Evolutionary conservation across 2,888 invertebrate species (phyloP).

Genomic region (Dione vanillae): DNA sequence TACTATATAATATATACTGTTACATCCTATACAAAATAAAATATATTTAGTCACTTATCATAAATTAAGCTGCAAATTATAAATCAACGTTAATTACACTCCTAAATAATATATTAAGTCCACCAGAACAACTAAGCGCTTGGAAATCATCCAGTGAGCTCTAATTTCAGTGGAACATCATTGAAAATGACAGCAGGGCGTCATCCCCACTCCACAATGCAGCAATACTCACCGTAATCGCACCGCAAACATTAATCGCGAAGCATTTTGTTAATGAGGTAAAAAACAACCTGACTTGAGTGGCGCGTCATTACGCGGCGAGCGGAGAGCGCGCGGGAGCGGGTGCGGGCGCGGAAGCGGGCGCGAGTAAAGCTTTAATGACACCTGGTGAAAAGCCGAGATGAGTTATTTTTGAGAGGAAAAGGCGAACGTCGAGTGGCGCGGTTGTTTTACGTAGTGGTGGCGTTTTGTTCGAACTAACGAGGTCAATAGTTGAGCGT

Average conservation of each 20-base stretch:
- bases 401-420: slow-evolving; percentile 83
- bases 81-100: neutral
- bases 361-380: slow-evolving; percentile 71
- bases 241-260: slow-evolving; percentile 53
- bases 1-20: no score
- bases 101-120: slow-evolving; percentile 11
- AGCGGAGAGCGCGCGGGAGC: slow-evolving; percentile 54
- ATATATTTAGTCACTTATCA: no score
- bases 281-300: slow-evolving; percentile 67
- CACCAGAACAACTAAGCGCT: slow-evolving; percentile 29
- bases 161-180: slow-evolving; percentile 40
- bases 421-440: slow-evolving; percentile 80
- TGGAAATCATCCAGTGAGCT: slow-evolving; percentile 38
- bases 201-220: slow-evolving; percentile 50
- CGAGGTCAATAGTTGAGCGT: slow-evolving; percentile 79
- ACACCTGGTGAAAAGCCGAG: slow-evolving; percentile 80
- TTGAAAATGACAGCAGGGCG: slow-evolving; percentile 41
- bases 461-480: slow-evolving; percentile 79
- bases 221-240: slow-evolving; percentile 52
- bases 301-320: slow-evolving; percentile 69
- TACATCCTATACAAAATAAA: no score
- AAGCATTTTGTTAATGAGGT: slow-evolving; percentile 74
- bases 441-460: slow-evolving; percentile 76
- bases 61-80: neutral
- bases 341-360: slow-evolving; percentile 48